A percentile compares a stretch with the other conserved stretches of the same genome.
Conservation (phyloP, 2,797 vertebrate species). For the Alosa sapidissima region DNA sequence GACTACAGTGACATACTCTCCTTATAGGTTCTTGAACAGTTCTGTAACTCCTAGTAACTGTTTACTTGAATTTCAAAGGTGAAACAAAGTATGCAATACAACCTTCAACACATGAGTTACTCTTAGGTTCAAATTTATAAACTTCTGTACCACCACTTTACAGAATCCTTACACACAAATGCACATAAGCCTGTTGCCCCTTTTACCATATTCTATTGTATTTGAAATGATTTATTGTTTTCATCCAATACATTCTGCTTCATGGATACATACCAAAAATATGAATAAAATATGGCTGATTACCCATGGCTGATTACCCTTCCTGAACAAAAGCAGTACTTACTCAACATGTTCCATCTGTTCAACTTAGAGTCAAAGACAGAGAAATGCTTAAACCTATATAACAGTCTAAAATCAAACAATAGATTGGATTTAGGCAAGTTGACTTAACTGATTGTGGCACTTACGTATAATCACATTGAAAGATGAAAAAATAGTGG, state of each 20-base stretch:
- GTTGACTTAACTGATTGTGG: background rate
- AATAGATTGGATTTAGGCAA: background rate
- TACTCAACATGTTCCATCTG: background rate
- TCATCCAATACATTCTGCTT: too few species aligned
- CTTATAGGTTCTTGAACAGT: background rate
- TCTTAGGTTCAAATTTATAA: too few species aligned
- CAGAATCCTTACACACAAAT: too few species aligned
- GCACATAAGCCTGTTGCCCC: too few species aligned
- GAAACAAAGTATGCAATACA: background rate
- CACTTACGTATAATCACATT: background rate
- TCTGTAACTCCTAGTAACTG: background rate
- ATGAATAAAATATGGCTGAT: background rate
- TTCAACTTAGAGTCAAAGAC: background rate
- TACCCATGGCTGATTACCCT: background rate
- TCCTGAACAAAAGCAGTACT: background rate
- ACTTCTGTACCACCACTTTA: too few species aligned
- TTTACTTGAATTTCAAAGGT: background rate
- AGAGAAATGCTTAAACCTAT: background rate
- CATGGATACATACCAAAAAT: too few species aligned
- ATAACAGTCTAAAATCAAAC: background rate
- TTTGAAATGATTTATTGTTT: too few species aligned
- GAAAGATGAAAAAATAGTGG: background rate
- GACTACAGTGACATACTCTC: background rate
- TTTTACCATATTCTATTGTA: background rate
- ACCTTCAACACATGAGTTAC: background rate